These are phyloP conservation scores for Charaxes varanes DNA, from an alignment of 1,140 invertebrate genomes.

Conservation along the genomic window DNA sequence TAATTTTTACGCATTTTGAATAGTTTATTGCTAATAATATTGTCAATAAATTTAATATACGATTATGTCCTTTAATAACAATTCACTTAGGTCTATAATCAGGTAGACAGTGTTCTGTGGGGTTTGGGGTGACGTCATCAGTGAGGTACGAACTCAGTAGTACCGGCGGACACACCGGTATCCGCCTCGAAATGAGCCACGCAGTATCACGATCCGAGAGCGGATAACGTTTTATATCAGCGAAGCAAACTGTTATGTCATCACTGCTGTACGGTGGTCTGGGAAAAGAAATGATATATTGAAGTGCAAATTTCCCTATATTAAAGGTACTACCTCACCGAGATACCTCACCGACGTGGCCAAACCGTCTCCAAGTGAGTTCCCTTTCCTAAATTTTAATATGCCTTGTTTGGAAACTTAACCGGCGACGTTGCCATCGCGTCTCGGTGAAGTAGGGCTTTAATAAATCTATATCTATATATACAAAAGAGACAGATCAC, in stretches of 20 bases:
- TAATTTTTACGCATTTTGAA: too few species aligned
- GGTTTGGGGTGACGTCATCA: slow-evolving; percentile 42
- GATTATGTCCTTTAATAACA: slow-evolving; percentile 10
- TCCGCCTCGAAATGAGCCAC: slow-evolving; percentile 36
- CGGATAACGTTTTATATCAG: slow-evolving; percentile 48
- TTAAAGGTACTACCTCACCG: too few species aligned
- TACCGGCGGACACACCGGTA: slow-evolving; percentile 58
- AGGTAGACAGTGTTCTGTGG: slow-evolving; percentile 45
- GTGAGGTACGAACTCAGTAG: slow-evolving; percentile 56
- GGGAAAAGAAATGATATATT: slow-evolving; percentile 13
- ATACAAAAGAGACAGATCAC: too few species aligned
- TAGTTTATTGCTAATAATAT: slow-evolving; percentile 1
- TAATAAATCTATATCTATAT: too few species aligned
- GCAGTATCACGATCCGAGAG: slow-evolving; percentile 40
- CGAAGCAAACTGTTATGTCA: slow-evolving; percentile 55
- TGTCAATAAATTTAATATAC: slow-evolving; percentile 4
- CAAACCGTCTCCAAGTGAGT: too few species aligned
- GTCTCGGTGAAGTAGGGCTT: too few species aligned
- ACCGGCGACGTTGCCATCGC: too few species aligned
- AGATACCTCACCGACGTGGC: too few species aligned
- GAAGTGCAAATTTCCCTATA: too few species aligned
- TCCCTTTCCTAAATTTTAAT: too few species aligned
- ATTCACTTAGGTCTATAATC: slow-evolving; percentile 43
- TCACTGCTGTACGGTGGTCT: slow-evolving; percentile 58
- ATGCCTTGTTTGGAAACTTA: too few species aligned